Conservation (phyloP, 2,888 invertebrate species). For the Steinernema scapterisci region DNA sequence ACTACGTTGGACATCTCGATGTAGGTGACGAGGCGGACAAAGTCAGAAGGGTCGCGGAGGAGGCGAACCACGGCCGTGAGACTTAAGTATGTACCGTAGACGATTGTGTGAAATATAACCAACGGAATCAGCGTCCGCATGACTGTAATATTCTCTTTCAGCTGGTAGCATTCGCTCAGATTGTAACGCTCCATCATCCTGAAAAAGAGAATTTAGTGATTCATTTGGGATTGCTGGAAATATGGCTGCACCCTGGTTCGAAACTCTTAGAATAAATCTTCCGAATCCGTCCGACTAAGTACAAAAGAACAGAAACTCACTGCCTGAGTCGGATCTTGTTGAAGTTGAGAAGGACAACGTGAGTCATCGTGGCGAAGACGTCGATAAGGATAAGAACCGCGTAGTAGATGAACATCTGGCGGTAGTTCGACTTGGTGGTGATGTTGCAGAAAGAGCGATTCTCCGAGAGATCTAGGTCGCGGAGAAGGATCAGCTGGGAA, state of each 20-base stretch:
- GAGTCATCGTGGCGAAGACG: constrained; percentile 7
- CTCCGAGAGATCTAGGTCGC: background rate
- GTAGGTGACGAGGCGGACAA: background rate
- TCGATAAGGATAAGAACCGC: constrained; percentile 10
- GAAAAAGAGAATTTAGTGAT: too few species aligned
- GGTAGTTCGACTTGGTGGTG: constrained; percentile 17
- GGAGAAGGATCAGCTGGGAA: background rate
- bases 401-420: background rate
- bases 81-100: constrained; percentile 6
- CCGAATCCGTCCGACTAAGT: too few species aligned
- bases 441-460: background rate
- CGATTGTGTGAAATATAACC: constrained; percentile 1
- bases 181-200: constrained; percentile 31
- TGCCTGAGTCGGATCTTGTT: constrained; percentile 21
- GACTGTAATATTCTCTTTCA: constrained; percentile 21
- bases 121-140: constrained; percentile 12
- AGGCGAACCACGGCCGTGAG: constrained; percentile 7
- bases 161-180: constrained; percentile 29
- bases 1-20: constrained; percentile 20
- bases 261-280: too few species aligned
- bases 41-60: background rate
- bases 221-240: too few species aligned
- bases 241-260: too few species aligned
- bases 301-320: background rate
- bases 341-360: constrained; percentile 11